A percentile compares a stretch with the other conserved stretches of the same genome.
These are phyloP conservation scores for Nomada ruficornis DNA, from an alignment of 2,888 invertebrate genomes.

Conservation along the genomic window DNA sequence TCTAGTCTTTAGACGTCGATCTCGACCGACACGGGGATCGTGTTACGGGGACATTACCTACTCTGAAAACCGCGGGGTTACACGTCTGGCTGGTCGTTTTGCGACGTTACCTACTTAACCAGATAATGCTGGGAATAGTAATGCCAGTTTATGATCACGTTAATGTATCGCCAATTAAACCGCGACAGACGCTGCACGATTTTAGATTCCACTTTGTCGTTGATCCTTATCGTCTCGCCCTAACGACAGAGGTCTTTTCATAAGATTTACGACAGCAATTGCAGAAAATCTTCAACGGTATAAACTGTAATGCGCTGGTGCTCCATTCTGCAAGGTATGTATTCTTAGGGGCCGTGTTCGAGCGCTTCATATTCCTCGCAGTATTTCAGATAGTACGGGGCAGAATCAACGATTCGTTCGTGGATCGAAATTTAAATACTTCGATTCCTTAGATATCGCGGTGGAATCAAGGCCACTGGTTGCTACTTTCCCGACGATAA, in stretches of 20 bases:
- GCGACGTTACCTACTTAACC: conserved; percentile 51
- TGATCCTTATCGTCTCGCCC: no score
- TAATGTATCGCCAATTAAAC: conserved; percentile 9
- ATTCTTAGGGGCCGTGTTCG: no score
- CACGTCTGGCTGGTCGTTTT: conserved; percentile 42
- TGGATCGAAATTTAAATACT: background rate
- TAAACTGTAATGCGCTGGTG: no score
- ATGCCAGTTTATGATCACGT: conserved; percentile 39
- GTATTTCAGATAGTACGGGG: no score
- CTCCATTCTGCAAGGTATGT: no score
- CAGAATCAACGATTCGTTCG: background rate
- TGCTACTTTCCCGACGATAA: conserved; percentile 38
- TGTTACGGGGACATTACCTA: conserved; percentile 52
- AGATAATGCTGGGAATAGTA: conserved; percentile 30
- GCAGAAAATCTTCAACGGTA: no score
- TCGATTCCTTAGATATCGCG: conserved; percentile 10
- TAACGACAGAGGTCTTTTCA: no score
- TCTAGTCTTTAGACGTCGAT: conserved; percentile 34
- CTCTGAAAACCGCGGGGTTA: conserved; percentile 55
- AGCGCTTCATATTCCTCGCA: no score
- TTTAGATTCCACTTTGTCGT: background rate
- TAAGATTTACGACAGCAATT: no score
- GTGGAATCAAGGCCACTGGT: conserved; percentile 20
- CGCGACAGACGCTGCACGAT: background rate
- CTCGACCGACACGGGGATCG: conserved; percentile 50